These are phyloP conservation scores for Aplochiton taeniatus DNA, from an alignment of 2,797 vertebrate genomes.

Conservation along the genomic window DNA sequence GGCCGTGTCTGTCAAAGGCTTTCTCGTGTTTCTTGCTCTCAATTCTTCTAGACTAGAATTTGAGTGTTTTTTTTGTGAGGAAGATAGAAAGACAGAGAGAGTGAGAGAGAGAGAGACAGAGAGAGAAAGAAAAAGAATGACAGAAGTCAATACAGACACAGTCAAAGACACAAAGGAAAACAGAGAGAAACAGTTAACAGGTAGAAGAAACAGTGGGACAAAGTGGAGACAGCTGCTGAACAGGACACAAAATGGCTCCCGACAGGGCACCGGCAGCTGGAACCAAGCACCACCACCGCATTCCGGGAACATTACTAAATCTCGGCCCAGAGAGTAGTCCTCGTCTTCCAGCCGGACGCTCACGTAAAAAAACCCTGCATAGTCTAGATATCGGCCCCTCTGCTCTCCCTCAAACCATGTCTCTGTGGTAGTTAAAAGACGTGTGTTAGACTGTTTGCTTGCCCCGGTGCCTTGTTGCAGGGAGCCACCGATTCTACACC, in stretches of 20 bases:
- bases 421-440: slow-evolving; percentile 30
- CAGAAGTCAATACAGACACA: no score
- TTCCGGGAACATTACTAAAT: slow-evolving; percentile 11
- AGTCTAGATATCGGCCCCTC: slow-evolving; percentile 43
- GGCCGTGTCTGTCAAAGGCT: no score
- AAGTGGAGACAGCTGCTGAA: slow-evolving; percentile 54
- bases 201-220: slow-evolving; percentile 9
- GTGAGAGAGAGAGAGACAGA: no score
- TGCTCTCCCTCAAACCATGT: slow-evolving; percentile 15
- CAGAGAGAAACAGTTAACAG: no score
- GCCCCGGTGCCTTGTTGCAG: slow-evolving; percentile 62
- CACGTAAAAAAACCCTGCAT: slow-evolving; percentile 49
- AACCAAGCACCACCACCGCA: slow-evolving; percentile 36
- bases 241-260: slow-evolving; percentile 48
- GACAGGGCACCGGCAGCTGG: slow-evolving; percentile 35
- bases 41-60: no score
- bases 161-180: no score
- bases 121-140: no score
- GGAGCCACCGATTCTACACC: slow-evolving; percentile 67
- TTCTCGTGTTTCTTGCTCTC: no score
- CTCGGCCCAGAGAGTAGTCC: slow-evolving; percentile 13
- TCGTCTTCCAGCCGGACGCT: slow-evolving; percentile 26
- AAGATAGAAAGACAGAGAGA: no score
- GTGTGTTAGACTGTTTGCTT: slow-evolving; percentile 34
- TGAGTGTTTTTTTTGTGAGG: no score